phyloP scores from a whole-genome alignment of 2,888 invertebrate genomes.

The Asteroscopus sphinx region DNA sequence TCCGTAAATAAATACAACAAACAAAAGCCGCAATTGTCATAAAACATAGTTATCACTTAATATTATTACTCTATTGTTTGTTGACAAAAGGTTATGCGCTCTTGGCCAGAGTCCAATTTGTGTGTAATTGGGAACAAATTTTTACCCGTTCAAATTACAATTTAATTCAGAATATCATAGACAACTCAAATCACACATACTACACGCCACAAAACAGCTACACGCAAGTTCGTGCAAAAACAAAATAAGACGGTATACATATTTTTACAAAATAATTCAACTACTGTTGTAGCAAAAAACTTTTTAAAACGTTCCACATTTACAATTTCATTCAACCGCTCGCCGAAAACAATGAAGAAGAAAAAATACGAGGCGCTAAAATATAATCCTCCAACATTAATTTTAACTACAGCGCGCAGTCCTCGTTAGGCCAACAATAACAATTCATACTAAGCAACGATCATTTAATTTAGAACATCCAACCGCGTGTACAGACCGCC shows the following conservation, averaged over 20 bases:
- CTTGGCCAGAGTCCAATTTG: no score
- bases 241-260: not conserved
- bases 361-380: conserved; percentile 4
- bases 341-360: conserved; percentile 5
- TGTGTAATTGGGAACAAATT: no score
- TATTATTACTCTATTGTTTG: no score
- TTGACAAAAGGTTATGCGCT: no score
- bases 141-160: no score
- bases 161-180: no score
- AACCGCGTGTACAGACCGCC: conserved; percentile 20
- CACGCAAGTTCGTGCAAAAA: no score
- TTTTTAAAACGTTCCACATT: not conserved
- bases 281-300: not conserved
- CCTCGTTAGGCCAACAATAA: conserved; percentile 29
- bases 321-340: conserved; percentile 6
- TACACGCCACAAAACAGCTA: no score
- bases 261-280: not conserved
- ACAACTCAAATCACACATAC: no score
- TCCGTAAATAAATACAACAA: no score
- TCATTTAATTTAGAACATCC: conserved; percentile 26
- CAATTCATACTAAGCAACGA: conserved; percentile 33
- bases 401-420: conserved; percentile 13
- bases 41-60: no score
- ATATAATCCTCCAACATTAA: conserved; percentile 19
- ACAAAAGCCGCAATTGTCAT: no score